Percentiles rank a stretch among this genome's conserved stretches.
Conservation (phyloP, 2,113 vertebrate genomes). For the Psettodes erumei region DNA sequence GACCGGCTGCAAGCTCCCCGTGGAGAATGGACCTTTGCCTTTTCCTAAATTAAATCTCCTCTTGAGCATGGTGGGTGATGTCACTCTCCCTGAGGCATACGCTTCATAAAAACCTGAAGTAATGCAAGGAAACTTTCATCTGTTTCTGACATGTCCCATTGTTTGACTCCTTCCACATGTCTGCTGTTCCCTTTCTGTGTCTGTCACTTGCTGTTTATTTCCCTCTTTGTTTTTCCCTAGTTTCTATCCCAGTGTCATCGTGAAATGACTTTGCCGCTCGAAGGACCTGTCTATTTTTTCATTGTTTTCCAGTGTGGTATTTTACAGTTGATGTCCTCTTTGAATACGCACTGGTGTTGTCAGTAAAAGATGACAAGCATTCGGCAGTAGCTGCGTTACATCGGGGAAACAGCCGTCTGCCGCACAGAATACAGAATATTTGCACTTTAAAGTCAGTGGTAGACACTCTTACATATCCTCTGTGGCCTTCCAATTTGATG, state of each 20-base stretch:
- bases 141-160: constrained; percentile 45
- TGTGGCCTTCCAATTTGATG: constrained; percentile 27
- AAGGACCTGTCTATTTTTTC: constrained; percentile 39
- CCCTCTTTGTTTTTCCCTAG: background rate
- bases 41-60: constrained; percentile 34
- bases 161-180: constrained; percentile 28
- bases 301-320: constrained; percentile 52
- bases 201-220: constrained; percentile 58
- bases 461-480: constrained; percentile 43
- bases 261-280: constrained; percentile 63
- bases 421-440: constrained; percentile 51
- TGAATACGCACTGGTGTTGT: constrained; percentile 30
- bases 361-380: constrained; percentile 63
- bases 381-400: constrained; percentile 24
- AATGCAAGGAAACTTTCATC: constrained; percentile 34
- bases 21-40: constrained; percentile 19
- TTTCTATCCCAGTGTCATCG: constrained; percentile 35
- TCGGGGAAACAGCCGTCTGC: constrained; percentile 50
- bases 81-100: constrained; percentile 18
- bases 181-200: constrained; percentile 33
- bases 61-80: constrained; percentile 1
- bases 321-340: constrained; percentile 48
- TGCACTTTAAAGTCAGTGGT: constrained; percentile 57
- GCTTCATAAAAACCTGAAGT: constrained; percentile 49
- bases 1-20: constrained; percentile 1